Conservation (phyloP, 2,888 invertebrate species). For the Margaritifera margaritifera region DNA sequence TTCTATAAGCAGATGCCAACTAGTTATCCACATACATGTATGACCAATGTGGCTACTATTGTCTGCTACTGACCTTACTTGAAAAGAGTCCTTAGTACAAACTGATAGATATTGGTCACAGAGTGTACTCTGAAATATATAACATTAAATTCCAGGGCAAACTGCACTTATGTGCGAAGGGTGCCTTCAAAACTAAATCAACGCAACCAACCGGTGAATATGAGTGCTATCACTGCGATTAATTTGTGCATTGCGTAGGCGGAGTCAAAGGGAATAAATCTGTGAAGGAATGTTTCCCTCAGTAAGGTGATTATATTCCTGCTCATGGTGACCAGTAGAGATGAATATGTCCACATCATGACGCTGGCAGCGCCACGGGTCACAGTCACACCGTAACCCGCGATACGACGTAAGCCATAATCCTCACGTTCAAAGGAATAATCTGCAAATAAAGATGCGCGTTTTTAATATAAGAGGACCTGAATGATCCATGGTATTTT, state of each 20-base stretch:
- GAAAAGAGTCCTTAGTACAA: too few relatives aligned
- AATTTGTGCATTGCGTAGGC: conserved; percentile 78
- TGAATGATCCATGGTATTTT: too few relatives aligned
- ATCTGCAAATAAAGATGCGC: conserved; percentile 65
- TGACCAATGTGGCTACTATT: too few relatives aligned
- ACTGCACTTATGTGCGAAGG: too few relatives aligned
- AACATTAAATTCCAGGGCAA: too few relatives aligned
- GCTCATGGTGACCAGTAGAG: conserved; percentile 78
- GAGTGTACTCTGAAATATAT: too few relatives aligned
- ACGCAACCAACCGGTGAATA: conserved; percentile 75
- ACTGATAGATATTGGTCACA: too few relatives aligned
- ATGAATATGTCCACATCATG: conserved; percentile 79
- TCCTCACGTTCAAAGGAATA: conserved; percentile 78
- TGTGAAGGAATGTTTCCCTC: conserved; percentile 76
- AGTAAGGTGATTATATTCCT: conserved; percentile 77
- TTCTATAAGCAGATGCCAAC: too few relatives aligned
- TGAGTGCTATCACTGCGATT: conserved; percentile 76
- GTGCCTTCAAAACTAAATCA: not conserved
- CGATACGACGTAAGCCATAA: conserved; percentile 77
- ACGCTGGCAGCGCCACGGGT: conserved; percentile 79
- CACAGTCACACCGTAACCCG: conserved; percentile 78
- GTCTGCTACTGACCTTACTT: too few relatives aligned
- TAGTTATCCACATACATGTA: too few relatives aligned
- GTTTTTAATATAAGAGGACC: too few relatives aligned
- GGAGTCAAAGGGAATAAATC: conserved; percentile 78